A percentile compares a stretch with the other conserved stretches of the same genome.
Conservation (phyloP, 2,113 vertebrate species). For the Pterocles burchelli region DNA sequence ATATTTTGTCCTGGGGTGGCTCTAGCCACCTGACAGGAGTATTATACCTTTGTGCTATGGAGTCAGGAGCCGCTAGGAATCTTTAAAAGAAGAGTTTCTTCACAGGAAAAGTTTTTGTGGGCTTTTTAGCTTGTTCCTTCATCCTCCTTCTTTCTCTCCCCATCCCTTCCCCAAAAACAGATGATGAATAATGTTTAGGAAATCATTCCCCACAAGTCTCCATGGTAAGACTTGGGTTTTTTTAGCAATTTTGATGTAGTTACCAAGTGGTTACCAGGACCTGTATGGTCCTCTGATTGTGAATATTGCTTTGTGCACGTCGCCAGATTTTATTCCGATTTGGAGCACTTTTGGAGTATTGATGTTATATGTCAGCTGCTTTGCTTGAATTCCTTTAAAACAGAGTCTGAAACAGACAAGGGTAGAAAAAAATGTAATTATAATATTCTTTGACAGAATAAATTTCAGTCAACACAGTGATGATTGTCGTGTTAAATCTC, state of each 20-base stretch:
- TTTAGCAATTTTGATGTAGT: background rate
- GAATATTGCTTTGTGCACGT: background rate
- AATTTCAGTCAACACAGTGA: background rate
- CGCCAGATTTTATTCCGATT: background rate
- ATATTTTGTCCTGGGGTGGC: background rate
- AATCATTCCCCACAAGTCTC: background rate
- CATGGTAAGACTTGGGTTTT: background rate
- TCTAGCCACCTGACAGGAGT: background rate
- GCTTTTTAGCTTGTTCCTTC: background rate
- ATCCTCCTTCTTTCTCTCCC: background rate
- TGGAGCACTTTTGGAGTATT: background rate
- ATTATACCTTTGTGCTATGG: background rate
- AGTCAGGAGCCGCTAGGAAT: background rate
- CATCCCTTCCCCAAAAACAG: background rate
- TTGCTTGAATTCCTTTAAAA: background rate
- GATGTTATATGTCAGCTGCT: background rate
- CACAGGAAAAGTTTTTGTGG: background rate
- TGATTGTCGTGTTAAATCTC: background rate
- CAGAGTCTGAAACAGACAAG: background rate
- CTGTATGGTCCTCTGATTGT: background rate
- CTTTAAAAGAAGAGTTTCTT: background rate
- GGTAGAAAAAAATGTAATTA: background rate
- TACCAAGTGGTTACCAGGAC: background rate
- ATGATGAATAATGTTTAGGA: conserved; percentile 8
- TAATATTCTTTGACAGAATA: background rate